phyloP scores from a whole-genome alignment of 2,113 vertebrate species.

The Scolopax mira region DNA sequence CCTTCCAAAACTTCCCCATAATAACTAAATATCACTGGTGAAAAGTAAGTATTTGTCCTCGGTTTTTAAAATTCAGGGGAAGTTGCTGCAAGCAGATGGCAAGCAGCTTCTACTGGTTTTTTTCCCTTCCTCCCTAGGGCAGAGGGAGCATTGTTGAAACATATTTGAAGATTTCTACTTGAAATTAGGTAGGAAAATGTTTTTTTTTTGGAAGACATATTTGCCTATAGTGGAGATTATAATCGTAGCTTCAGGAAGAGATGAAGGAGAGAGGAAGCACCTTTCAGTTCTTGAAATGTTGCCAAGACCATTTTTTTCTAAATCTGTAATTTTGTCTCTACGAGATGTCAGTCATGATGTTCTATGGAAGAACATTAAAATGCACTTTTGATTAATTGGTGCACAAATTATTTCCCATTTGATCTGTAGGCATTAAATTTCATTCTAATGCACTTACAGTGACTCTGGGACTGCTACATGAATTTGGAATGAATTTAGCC shows the following conservation, averaged over 20 bases:
- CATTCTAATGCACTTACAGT: slow-evolving; percentile 23
- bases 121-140: background rate
- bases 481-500: slow-evolving; percentile 7
- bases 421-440: slow-evolving; percentile 25
- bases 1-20: background rate
- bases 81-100: slow-evolving; percentile 7
- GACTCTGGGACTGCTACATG: background rate
- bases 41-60: background rate
- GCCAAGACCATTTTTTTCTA: background rate
- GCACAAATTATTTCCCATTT: slow-evolving; percentile 50
- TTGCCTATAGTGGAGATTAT: background rate
- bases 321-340: background rate
- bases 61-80: background rate
- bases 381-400: slow-evolving; percentile 30
- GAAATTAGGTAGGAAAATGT: background rate
- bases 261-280: background rate
- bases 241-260: background rate
- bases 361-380: background rate
- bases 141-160: background rate
- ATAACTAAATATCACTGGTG: background rate
- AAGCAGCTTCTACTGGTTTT: background rate
- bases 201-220: background rate
- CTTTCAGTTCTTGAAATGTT: background rate
- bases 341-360: background rate
- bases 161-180: background rate